These are phyloP conservation scores for Lithobates pipiens DNA, from an alignment of 2,797 vertebrate species.

Conservation along the genomic window DNA sequence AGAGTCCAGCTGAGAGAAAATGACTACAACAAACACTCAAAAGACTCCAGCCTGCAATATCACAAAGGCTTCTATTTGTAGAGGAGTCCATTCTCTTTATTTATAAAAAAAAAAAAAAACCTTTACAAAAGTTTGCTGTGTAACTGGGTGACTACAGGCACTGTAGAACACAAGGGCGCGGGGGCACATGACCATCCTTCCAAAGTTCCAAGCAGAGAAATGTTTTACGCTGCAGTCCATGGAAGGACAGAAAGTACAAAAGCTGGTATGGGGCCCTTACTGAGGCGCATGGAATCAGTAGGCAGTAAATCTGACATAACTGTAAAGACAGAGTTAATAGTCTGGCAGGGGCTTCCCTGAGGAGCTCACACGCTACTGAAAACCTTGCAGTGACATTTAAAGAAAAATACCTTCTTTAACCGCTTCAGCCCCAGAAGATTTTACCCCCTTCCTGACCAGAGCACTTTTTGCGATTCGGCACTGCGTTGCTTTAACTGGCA, in stretches of 20 bases:
- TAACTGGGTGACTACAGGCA: neutral
- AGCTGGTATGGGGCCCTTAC: slow-evolving; percentile 26
- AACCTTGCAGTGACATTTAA: neutral
- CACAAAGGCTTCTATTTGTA: neutral
- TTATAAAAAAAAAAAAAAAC: neutral
- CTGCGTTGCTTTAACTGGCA: no score
- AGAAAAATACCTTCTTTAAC: neutral
- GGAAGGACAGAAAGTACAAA: slow-evolving; percentile 27
- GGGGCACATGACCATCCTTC: neutral
- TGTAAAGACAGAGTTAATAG: slow-evolving; percentile 20
- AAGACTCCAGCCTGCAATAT: neutral
- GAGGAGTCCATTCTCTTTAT: neutral
- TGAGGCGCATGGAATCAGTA: neutral
- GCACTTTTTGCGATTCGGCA: no score
- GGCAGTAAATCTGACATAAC: slow-evolving; percentile 28
- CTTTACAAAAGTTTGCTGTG: neutral
- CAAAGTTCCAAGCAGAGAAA: slow-evolving; percentile 10
- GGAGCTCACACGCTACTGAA: neutral
- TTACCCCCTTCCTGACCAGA: no score
- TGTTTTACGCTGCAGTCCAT: slow-evolving; percentile 9
- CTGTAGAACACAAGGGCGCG: neutral
- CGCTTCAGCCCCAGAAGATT: no score
- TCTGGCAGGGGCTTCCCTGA: neutral
- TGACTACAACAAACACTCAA: neutral
- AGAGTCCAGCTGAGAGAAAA: neutral